These are phyloP conservation scores for Bubo blakistoni DNA, from an alignment of 2,113 vertebrate genomes.

Conservation along the genomic window DNA sequence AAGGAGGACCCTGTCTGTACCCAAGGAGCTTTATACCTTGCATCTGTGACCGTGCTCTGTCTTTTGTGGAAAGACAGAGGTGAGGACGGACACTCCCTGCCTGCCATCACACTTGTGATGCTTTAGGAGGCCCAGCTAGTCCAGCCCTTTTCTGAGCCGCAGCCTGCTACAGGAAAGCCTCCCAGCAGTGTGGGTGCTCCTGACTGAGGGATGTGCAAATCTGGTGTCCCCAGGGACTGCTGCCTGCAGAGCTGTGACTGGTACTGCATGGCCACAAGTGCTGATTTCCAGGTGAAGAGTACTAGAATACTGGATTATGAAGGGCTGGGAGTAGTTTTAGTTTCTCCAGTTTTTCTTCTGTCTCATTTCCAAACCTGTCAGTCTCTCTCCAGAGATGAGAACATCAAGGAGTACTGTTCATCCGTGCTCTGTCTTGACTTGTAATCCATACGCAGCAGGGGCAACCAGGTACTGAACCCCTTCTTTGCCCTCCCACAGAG, in stretches of 20 bases:
- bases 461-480: not conserved
- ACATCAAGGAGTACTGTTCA: not conserved
- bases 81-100: accelerated
- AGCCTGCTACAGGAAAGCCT: not conserved
- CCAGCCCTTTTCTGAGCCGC: not conserved
- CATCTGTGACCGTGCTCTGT: accelerated
- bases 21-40: not conserved
- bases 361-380: not conserved
- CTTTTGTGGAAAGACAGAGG: not conserved
- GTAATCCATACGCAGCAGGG: accelerated
- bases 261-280: accelerated
- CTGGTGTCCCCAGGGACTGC: not conserved
- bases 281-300: not conserved
- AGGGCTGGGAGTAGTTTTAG: not conserved
- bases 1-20: not conserved
- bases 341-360: not conserved
- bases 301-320: not conserved
- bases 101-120: not conserved
- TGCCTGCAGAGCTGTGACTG: not conserved
- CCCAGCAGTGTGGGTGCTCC: not conserved
- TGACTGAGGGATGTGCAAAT: not conserved
- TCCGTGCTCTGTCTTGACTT: not conserved
- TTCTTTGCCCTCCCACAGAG: not conserved
- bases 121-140: not conserved
- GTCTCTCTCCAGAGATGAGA: not conserved